Percentiles rank a stretch among this genome's conserved stretches.
Conservation (phyloP, 1,140 invertebrate genomes). For the Nomia melanderi region DNA sequence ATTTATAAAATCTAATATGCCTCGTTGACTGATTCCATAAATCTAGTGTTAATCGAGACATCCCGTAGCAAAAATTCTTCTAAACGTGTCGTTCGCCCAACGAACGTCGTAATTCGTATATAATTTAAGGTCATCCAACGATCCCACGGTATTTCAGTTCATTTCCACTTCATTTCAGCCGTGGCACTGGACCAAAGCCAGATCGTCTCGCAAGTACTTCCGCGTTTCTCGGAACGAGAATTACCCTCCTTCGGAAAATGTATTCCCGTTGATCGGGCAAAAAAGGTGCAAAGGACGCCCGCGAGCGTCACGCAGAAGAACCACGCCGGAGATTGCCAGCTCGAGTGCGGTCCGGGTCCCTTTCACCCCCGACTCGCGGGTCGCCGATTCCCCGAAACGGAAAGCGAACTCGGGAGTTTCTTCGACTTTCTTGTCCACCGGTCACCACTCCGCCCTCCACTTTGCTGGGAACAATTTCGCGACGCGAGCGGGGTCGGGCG, state of each 20-base stretch:
- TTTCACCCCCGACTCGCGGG: conserved; percentile 36
- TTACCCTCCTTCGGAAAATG: neutral
- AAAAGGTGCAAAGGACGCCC: conserved; percentile 49
- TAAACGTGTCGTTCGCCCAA: no score
- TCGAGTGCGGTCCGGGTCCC: neutral
- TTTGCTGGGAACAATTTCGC: conserved; percentile 50
- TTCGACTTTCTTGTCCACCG: conserved; percentile 42
- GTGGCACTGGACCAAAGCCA: no score
- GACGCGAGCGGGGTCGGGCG: neutral
- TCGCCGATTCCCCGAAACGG: conserved; percentile 38
- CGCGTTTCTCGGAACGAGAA: neutral
- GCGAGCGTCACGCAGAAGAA: conserved; percentile 36
- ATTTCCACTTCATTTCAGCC: no score
- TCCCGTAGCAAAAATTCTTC: no score
- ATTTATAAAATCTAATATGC: no score
- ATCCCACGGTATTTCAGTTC: no score
- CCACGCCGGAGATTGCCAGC: conserved; percentile 44
- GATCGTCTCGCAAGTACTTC: neutral
- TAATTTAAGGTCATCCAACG: no score
- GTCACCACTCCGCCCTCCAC: conserved; percentile 12
- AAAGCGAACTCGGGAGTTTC: conserved; percentile 29
- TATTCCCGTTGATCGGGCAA: conserved; percentile 14
- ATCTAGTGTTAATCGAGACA: no score
- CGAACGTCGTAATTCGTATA: no score
- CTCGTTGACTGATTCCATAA: no score